Conservation (phyloP, 1,140 invertebrate species). For the Thalassaphorura encarpata region DNA sequence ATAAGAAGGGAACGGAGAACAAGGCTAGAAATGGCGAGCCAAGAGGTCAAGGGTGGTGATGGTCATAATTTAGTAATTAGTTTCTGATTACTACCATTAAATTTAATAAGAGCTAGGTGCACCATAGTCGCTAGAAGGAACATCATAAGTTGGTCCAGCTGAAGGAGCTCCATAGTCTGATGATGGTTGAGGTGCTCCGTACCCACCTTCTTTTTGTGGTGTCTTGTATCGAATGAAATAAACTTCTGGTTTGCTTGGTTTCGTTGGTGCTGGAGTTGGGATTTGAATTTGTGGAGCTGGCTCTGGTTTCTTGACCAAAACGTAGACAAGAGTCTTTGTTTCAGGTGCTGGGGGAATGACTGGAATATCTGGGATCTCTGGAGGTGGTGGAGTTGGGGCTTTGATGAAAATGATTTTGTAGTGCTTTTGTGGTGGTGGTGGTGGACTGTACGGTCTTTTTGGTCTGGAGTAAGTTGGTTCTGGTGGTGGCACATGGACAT, state of each 20-base stretch:
- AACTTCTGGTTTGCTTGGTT: slow-evolving; percentile 55
- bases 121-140: slow-evolving; percentile 16
- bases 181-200: slow-evolving; percentile 15
- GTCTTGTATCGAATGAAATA: slow-evolving; percentile 81
- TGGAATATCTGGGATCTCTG: slow-evolving; percentile 64
- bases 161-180: slow-evolving; percentile 18
- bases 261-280: slow-evolving; percentile 62
- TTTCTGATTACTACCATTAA: too few relatives aligned
- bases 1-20: background rate
- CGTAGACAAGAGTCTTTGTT: slow-evolving; percentile 71
- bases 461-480: slow-evolving; percentile 62
- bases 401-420: slow-evolving; percentile 86
- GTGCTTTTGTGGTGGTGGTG: slow-evolving; percentile 66
- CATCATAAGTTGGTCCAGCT: background rate
- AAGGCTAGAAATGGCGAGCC: background rate
- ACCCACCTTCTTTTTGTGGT: slow-evolving; percentile 48
- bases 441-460: slow-evolving; percentile 40
- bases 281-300: slow-evolving; percentile 66
- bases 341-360: slow-evolving; percentile 62
- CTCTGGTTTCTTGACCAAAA: slow-evolving; percentile 75
- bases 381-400: slow-evolving; percentile 67
- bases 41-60: background rate
- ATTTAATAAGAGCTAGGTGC: slow-evolving; percentile 17
- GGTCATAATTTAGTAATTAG: too few relatives aligned
- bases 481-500: slow-evolving; percentile 73